A percentile compares a stretch with the other conserved stretches of the same genome.
These are phyloP conservation scores for Butorides virescens DNA, from an alignment of 2,113 vertebrate genomes.

Conservation along the genomic window DNA sequence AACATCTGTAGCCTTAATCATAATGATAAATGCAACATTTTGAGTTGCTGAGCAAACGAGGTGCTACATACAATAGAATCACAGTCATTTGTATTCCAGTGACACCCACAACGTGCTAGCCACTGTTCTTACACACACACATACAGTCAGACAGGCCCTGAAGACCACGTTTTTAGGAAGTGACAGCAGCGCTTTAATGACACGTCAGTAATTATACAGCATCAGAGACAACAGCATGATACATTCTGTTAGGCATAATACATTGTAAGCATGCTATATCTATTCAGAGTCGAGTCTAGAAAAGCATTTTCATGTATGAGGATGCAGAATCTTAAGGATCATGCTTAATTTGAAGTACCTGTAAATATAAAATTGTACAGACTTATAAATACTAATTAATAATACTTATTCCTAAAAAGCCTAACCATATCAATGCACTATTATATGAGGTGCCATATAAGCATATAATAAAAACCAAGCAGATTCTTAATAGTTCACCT, in stretches of 20 bases:
- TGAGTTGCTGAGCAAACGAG: background rate
- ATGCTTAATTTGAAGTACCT: background rate
- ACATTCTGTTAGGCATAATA: background rate
- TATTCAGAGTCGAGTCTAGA: background rate
- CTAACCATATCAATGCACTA: background rate
- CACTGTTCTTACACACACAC: background rate
- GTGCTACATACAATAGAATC: background rate
- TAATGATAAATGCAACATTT: conserved; percentile 34
- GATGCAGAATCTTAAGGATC: background rate
- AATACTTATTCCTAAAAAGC: background rate
- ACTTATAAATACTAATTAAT: background rate
- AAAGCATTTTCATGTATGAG: background rate
- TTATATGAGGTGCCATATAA: background rate
- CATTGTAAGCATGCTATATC: background rate
- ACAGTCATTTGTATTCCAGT: conserved; percentile 41
- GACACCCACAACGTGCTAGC: conserved; percentile 6
- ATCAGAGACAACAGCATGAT: background rate
- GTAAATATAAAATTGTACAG: background rate
- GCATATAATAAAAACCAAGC: background rate
- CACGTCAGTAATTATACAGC: background rate
- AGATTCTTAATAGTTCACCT: background rate
- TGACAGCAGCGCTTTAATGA: conserved; percentile 36
- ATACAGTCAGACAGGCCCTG: conserved; percentile 5
- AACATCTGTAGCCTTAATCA: conserved; percentile 55
- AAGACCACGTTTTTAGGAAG: background rate